phyloP scores from a whole-genome alignment of 2,113 vertebrate genomes.

The Madoqua kirkii region DNA sequence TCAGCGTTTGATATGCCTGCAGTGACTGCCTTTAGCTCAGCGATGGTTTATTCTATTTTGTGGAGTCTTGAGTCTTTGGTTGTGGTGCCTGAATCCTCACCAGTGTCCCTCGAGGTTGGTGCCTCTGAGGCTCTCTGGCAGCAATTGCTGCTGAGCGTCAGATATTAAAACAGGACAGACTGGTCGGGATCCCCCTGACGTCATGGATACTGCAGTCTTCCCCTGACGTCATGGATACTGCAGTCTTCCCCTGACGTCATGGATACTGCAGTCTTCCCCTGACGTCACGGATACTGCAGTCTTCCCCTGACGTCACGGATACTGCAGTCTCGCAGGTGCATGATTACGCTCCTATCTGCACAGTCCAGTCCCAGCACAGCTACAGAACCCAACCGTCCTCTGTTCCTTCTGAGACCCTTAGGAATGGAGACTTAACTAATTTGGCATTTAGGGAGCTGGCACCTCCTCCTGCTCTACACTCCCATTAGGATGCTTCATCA shows the following conservation, averaged over 20 bases:
- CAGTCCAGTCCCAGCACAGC: neutral
- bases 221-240: too few species aligned
- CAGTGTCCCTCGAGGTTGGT: neutral
- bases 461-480: fast-evolving
- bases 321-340: neutral
- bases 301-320: neutral
- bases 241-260: too few species aligned
- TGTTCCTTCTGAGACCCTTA: neutral
- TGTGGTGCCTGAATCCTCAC: neutral
- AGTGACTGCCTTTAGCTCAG: neutral
- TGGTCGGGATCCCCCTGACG: neutral
- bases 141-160: neutral
- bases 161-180: neutral
- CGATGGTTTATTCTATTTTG: neutral
- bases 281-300: too few species aligned
- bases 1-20: neutral
- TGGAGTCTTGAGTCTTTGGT: neutral
- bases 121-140: neutral
- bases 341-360: neutral
- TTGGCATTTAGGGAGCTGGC: neutral
- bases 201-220: neutral
- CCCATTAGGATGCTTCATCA: neutral
- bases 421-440: neutral
- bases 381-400: neutral
- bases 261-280: neutral